A percentile compares a stretch with the other conserved stretches of the same genome.
These are phyloP conservation scores for Eilema depressum DNA, from an alignment of 2,888 invertebrate species.

Conservation along the genomic window DNA sequence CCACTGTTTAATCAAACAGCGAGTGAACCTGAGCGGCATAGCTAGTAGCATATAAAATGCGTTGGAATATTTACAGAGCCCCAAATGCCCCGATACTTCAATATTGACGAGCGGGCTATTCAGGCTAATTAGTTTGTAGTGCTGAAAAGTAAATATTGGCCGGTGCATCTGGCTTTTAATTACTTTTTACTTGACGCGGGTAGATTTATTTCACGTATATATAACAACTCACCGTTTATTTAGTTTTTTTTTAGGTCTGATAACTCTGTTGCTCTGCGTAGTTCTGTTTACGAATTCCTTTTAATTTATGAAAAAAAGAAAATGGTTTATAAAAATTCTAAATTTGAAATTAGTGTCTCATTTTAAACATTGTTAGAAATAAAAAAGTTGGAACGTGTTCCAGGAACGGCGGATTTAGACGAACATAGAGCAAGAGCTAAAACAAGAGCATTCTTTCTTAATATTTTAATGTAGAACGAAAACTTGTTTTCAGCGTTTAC, in stretches of 20 bases:
- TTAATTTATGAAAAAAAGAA: not conserved
- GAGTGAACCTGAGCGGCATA: not conserved
- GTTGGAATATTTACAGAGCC: not conserved
- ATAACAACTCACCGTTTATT: not conserved
- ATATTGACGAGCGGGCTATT: slow-evolving; percentile 17
- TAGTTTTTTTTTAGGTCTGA: not conserved
- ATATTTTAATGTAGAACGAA: too few species aligned
- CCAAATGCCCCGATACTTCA: not conserved
- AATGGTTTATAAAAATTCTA: not conserved
- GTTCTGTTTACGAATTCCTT: not conserved
- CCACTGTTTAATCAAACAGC: not conserved
- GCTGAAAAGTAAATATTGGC: slow-evolving; percentile 13
- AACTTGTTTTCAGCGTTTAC: too few species aligned
- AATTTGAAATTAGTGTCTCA: not conserved
- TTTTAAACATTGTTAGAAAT: too few species aligned
- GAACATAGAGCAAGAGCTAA: too few species aligned
- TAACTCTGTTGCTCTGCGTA: not conserved
- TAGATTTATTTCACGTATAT: not conserved
- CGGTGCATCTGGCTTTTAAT: slow-evolving; percentile 12
- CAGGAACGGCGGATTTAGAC: too few species aligned
- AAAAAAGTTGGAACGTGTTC: too few species aligned
- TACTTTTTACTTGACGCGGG: not conserved
- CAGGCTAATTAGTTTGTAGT: slow-evolving; percentile 21
- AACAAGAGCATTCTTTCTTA: too few species aligned
- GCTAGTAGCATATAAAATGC: not conserved